Conservation (phyloP, 2,888 invertebrate genomes). For the Leuctra nigra region DNA sequence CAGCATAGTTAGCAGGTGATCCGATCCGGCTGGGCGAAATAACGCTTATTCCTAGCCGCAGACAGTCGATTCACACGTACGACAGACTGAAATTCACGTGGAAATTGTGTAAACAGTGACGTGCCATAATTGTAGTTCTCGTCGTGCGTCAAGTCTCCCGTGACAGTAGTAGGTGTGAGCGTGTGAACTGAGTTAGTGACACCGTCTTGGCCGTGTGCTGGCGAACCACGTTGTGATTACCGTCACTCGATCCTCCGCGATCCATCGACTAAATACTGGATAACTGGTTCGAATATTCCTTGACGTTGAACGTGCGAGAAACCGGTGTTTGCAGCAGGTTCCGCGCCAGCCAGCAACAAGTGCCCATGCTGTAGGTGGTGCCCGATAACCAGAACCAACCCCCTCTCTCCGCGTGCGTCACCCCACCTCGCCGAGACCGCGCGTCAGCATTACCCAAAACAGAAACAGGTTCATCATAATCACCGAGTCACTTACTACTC, state of each 20-base stretch:
- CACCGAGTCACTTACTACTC: constrained; percentile 22
- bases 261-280: constrained; percentile 6
- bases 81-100: not conserved
- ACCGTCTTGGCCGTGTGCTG: constrained; percentile 2
- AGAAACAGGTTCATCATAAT: constrained; percentile 29
- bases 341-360: constrained; percentile 35
- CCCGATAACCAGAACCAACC: constrained; percentile 23
- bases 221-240: constrained; percentile 3
- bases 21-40: constrained; percentile 3
- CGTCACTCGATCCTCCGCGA: not conserved
- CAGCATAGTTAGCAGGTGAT: constrained; percentile 22
- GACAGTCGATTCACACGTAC: constrained; percentile 1
- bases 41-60: not conserved
- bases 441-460: constrained; percentile 22
- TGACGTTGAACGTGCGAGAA: constrained; percentile 9
- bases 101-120: not conserved
- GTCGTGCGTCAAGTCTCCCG: not conserved
- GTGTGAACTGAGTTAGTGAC: not conserved
- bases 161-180: not conserved
- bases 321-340: constrained; percentile 23
- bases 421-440: constrained; percentile 16
- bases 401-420: constrained; percentile 24
- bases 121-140: not conserved
- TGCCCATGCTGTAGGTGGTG: constrained; percentile 14
- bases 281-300: constrained; percentile 14